Evolutionary conservation across 2,888 invertebrate species (phyloP), one percentile per base, ranked within the genome.

Genomic region (Drosophila cracens): DNA sequence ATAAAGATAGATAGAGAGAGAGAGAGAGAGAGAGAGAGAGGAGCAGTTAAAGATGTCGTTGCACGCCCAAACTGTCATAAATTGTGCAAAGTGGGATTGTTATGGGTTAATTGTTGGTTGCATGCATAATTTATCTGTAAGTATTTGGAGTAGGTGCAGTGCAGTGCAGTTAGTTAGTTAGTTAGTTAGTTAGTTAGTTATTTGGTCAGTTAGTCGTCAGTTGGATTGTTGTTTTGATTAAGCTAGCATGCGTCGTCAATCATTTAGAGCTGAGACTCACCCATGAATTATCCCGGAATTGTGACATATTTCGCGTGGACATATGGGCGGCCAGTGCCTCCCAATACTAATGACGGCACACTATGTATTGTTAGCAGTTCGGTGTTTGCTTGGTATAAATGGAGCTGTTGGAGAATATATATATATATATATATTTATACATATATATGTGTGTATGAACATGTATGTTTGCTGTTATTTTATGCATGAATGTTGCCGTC

Each of bases 281-380:
- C 92, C 92, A 92, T 87, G 92, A 92, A 91, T 92, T 92, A 88
- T 92, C 92, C 76, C 92, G 91, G 72, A 92, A 92, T 82, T 92
- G 92, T 82, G 92, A 91, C 92, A 92, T 92, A 78, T 89, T 89
- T 74, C 27, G 70, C 69, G 73, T 65, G 66, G 80, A 76, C 80
- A 72, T 43, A 1, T 70, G 59, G 69, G 71, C 59, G 51, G 34
- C 52, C 51, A 56, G 59, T 61, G 82, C 62, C 73, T 67, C 52
- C 74, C 66, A 52, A 49, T 36, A 48, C 31, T 29, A 33, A 40
- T 13, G 31, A 34, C 51, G 60, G 58, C 69, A 25, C 25, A 34
- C n/a, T 36, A 25, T 34, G 43, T 73, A 18, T 36, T 49, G 48
- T 33, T 21, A 67, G 65, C 56, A 56, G 25, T 25, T 46, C 46